Conservation (phyloP, 2,113 vertebrate genomes). For the Callopanchax toddi region DNA sequence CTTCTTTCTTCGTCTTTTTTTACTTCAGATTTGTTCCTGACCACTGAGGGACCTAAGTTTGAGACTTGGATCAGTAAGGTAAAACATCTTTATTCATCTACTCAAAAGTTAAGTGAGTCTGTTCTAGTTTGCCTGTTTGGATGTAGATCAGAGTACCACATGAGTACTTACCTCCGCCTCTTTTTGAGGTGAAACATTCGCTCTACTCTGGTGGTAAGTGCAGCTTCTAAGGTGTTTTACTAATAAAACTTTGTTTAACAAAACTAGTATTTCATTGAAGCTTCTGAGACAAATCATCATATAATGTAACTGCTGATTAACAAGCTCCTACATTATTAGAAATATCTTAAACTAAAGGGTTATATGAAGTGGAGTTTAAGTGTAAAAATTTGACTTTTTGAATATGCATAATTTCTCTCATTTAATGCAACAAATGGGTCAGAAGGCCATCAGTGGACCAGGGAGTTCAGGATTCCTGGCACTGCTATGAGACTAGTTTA, state of each 20-base stretch:
- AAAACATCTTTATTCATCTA: not conserved
- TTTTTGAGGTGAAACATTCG: no score
- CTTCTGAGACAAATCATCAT: no score
- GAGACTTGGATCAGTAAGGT: constrained; percentile 77
- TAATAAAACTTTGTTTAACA: no score
- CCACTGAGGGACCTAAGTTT: constrained; percentile 39
- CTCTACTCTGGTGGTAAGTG: no score
- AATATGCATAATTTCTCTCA: not conserved
- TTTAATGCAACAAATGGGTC: constrained; percentile 22
- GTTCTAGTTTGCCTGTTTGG: not conserved
- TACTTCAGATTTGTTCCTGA: constrained; percentile 74
- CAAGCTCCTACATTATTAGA: no score
- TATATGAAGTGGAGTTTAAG: not conserved
- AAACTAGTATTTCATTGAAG: no score
- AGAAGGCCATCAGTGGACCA: constrained; percentile 23
- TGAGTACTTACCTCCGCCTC: no score
- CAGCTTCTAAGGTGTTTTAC: no score
- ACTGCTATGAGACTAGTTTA: constrained; percentile 61
- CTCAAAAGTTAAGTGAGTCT: no score
- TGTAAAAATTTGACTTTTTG: not conserved
- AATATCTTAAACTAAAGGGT: no score
- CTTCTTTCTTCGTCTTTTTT: not conserved
- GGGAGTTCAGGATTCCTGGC: constrained; percentile 24
- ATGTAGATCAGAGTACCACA: no score
- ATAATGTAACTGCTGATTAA: no score